These are phyloP conservation scores for Apotomis capreana DNA, from an alignment of 2,888 invertebrate genomes.

Conservation along the genomic window DNA sequence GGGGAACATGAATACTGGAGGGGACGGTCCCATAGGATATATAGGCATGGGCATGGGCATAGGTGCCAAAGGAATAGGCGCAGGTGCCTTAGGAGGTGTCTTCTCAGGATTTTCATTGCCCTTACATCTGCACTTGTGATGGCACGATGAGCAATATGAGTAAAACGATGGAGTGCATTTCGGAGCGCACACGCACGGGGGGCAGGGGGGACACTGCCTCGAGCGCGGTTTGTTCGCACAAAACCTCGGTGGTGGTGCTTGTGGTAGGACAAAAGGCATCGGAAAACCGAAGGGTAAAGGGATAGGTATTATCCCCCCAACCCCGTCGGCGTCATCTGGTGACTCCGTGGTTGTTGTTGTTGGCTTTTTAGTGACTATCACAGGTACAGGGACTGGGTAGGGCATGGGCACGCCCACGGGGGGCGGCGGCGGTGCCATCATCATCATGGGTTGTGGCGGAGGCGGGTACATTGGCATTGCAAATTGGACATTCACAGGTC, in stretches of 20 bases:
- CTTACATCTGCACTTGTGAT: constrained; percentile 66
- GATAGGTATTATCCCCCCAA: background rate
- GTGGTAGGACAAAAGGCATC: constrained; percentile 57
- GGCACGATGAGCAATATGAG: constrained; percentile 71
- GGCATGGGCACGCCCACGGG: constrained; percentile 40
- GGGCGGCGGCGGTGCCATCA: constrained; percentile 42
- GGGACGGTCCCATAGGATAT: constrained; percentile 39
- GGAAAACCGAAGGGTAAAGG: constrained; percentile 17
- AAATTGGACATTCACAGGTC: constrained; percentile 45
- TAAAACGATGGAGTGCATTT: constrained; percentile 72
- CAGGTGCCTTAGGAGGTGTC: constrained; percentile 47
- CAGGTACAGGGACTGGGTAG: constrained; percentile 49
- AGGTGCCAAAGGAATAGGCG: constrained; percentile 48
- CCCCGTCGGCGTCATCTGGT: background rate
- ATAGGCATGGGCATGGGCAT: constrained; percentile 44
- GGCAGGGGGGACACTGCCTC: constrained; percentile 64
- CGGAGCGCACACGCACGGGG: constrained; percentile 68
- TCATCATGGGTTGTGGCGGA: constrained; percentile 39
- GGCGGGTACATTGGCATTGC: constrained; percentile 45
- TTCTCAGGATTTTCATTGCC: constrained; percentile 54
- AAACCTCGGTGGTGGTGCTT: constrained; percentile 46
- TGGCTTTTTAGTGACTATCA: constrained; percentile 39
- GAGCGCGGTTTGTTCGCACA: constrained; percentile 46
- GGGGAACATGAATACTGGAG: constrained; percentile 47
- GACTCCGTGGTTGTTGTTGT: constrained; percentile 20